phyloP scores from a whole-genome alignment of 2,113 vertebrate genomes.

The Cichladusa arquata region DNA sequence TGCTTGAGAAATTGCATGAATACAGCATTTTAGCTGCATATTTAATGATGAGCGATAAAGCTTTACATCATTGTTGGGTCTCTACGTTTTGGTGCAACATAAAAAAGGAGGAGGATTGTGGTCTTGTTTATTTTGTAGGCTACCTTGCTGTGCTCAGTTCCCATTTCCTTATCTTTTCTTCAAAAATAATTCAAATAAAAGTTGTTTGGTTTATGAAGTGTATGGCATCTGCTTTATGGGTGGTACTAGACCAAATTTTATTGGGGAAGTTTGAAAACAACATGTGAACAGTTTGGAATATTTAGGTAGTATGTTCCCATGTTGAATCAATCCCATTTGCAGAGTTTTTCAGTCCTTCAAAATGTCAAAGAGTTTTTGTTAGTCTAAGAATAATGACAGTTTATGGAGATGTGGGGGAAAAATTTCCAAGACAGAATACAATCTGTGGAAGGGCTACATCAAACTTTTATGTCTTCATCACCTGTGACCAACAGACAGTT shows the following conservation, averaged over 20 bases:
- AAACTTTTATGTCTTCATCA: neutral
- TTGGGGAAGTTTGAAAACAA: neutral
- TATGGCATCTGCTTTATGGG: neutral
- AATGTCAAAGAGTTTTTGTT: neutral
- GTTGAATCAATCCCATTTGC: neutral
- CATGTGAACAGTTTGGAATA: neutral
- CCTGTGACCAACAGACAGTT: neutral
- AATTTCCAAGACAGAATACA: neutral
- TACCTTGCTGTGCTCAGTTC: neutral
- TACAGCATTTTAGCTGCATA: neutral
- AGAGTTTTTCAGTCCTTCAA: neutral
- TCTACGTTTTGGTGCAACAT: neutral
- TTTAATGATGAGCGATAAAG: neutral
- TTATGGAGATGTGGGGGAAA: neutral
- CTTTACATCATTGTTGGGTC: neutral
- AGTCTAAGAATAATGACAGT: neutral
- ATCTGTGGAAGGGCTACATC: neutral
- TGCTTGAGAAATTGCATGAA: neutral
- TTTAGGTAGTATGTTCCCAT: neutral
- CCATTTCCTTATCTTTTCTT: neutral
- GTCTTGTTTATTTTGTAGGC: neutral
- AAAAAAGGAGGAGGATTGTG: neutral
- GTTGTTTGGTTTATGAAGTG: neutral
- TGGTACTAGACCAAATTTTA: neutral
- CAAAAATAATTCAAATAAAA: neutral